Evolutionary conservation across 2,888 invertebrate genomes (phyloP).

Genomic region (Erebia palarica): DNA sequence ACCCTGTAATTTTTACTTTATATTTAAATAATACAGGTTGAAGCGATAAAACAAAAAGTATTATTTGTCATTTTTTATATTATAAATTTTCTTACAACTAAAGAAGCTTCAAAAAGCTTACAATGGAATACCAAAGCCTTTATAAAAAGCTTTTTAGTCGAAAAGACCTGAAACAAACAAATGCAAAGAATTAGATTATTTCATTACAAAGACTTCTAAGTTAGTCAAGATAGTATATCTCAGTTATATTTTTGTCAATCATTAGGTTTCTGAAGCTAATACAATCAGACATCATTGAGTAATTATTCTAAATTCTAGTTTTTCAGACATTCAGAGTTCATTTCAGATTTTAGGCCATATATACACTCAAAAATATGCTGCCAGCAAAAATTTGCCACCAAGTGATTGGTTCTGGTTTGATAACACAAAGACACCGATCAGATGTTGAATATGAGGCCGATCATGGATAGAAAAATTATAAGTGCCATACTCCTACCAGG

Average conservation of each 20-base stretch:
- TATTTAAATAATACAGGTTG: too few relatives aligned
- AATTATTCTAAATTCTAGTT: not conserved
- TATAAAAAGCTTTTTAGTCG: slow-evolving; percentile 83
- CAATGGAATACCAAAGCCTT: slow-evolving; percentile 72
- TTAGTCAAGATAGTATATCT: slow-evolving; percentile 41
- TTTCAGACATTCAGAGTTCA: not conserved
- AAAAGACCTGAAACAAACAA: slow-evolving; percentile 87
- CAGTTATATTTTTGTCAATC: slow-evolving; percentile 62
- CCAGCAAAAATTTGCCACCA: too few relatives aligned
- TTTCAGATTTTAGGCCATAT: too few relatives aligned
- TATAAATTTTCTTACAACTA: slow-evolving; percentile 72
- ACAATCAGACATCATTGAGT: slow-evolving; percentile 81
- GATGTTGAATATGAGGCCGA: too few relatives aligned
- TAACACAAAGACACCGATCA: too few relatives aligned
- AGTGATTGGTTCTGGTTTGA: too few relatives aligned
- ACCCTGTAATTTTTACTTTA: too few relatives aligned
- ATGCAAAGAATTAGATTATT: slow-evolving; percentile 45
- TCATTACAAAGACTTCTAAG: not conserved
- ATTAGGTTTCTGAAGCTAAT: slow-evolving; percentile 81
- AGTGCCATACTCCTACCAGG: too few relatives aligned
- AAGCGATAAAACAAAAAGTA: slow-evolving; percentile 32
- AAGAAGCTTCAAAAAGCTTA: slow-evolving; percentile 75
- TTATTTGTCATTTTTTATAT: slow-evolving; percentile 62
- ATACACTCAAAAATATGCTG: too few relatives aligned
- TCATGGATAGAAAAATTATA: too few relatives aligned